Percentiles rank a stretch among this genome's conserved stretches.
Evolutionary conservation across 2,797 vertebrate species (phyloP).

Genomic region (Gymnothorax javanicus): DNA sequence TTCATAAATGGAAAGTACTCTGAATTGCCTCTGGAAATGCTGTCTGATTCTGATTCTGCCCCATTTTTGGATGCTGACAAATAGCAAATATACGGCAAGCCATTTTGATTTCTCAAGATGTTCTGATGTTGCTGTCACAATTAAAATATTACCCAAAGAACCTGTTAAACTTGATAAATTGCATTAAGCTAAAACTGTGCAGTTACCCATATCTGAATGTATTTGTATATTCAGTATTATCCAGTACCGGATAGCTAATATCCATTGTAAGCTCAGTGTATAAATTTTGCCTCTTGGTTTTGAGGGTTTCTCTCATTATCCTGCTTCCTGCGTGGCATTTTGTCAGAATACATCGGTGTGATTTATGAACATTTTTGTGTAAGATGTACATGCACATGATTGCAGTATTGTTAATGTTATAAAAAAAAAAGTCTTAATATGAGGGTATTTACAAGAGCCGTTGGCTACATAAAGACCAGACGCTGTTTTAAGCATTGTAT

Average conservation of each 20-base stretch:
- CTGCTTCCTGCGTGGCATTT: neutral
- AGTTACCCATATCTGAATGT: neutral
- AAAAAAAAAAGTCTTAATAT: conserved; percentile 6
- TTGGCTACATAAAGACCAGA: conserved; percentile 16
- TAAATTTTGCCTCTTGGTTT: neutral
- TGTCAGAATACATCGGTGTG: neutral
- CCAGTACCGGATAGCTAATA: neutral
- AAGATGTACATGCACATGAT: neutral
- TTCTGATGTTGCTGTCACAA: neutral
- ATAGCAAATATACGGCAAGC: neutral
- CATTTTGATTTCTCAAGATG: neutral
- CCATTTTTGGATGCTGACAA: neutral
- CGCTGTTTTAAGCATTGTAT: conserved; percentile 15
- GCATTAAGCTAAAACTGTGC: neutral
- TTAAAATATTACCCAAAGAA: neutral
- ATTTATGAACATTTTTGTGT: neutral
- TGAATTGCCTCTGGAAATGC: neutral
- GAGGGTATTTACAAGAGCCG: neutral
- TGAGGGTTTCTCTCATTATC: conserved; percentile 2
- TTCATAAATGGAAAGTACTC: neutral
- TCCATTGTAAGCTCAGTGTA: neutral
- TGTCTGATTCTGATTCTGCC: neutral
- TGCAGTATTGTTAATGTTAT: neutral
- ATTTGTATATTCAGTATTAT: neutral
- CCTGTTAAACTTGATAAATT: neutral